These are phyloP conservation scores for Adelphocoris suturalis DNA, from an alignment of 2,888 invertebrate genomes.

Conservation along the genomic window DNA sequence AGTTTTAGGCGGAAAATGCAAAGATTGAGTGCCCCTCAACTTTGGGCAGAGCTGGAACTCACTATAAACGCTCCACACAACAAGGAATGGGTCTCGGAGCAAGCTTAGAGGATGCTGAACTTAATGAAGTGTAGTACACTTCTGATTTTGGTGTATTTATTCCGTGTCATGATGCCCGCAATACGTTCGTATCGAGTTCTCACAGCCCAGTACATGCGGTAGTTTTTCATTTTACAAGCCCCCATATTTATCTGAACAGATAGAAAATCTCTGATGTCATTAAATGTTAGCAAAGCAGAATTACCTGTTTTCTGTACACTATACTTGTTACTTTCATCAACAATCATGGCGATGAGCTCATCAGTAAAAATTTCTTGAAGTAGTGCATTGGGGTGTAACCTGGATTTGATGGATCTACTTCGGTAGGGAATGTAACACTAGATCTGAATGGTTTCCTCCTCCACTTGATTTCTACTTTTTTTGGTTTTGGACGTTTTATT, in stretches of 20 bases:
- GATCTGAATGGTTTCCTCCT: too few species aligned
- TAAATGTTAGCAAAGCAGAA: neutral
- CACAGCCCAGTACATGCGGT: slow-evolving; percentile 40
- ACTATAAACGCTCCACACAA: slow-evolving; percentile 24
- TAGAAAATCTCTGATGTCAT: slow-evolving; percentile 48
- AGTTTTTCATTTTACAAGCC: slow-evolving; percentile 19
- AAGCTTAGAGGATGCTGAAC: slow-evolving; percentile 44
- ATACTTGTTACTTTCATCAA: slow-evolving; percentile 43
- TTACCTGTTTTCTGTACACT: slow-evolving; percentile 6
- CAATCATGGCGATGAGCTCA: slow-evolving; percentile 54
- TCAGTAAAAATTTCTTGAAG: slow-evolving; percentile 56
- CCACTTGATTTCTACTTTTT: too few species aligned
- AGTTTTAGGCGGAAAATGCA: slow-evolving; percentile 49
- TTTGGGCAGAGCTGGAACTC: slow-evolving; percentile 35
- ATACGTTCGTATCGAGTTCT: neutral
- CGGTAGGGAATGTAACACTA: too few species aligned
- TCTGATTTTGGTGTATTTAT: slow-evolving; percentile 52
- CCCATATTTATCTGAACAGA: slow-evolving; percentile 58
- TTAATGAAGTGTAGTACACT: slow-evolving; percentile 40
- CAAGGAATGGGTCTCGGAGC: slow-evolving; percentile 5
- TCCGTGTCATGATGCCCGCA: slow-evolving; percentile 52
- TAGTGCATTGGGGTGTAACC: too few species aligned
- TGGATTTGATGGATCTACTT: too few species aligned
- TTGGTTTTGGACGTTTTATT: too few species aligned
- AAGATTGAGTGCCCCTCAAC: slow-evolving; percentile 47